Base-by-base conservation (phyloP, 1,140 invertebrate species). In the Nasonia longicornis region DNA sequence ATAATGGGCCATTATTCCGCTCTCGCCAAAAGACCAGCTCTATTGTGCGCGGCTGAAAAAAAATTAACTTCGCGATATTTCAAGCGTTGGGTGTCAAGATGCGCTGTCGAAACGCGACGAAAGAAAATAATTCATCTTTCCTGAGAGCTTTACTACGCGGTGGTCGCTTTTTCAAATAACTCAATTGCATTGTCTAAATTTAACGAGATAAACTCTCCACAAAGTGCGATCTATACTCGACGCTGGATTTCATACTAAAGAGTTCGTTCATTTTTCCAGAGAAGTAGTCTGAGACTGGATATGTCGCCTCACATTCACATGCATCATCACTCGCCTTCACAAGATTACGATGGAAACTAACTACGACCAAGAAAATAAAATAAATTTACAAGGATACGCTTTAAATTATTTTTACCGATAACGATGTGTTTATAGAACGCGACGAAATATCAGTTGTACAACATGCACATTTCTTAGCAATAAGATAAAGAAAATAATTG, bases 221-320 rank as follows among this genome's bases (percentile, higher is more conserved):
- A 42, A 42, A 42, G 20, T 58, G 20, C 52, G 52, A 58, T 58
- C 52, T 58, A 58, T 58, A 6, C 16, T 2, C 45, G 10, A 10
- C 10, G 14, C 1, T 48, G 14, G 14, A 48, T 48, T 48, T 16
- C 10, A 48, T 48, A 58, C 3, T 67, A n/a, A 67, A 67, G 35
- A 52, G 12, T 70, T 58, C 16, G 26, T 77, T 42, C 16, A 42
- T 22, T 63, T 64, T 74, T 82, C 20, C 66, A 91, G 91, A 88
- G 89, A 85, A 87, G 87, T 84, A 91, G 87, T 77, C 81, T 91
- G 84, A 89, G 89, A 84, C 87, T 87, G 82, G 91, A 92, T 85
- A 81, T 91, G 84, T 89, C 90, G 75, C 87, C 89, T 78, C 90
- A 91, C 83, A 86, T 91, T 84, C 91, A 91, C 80, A 87, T 89